Evolutionary conservation across 2,113 vertebrate genomes (phyloP).

Genomic region (Oryzias woworae): DNA sequence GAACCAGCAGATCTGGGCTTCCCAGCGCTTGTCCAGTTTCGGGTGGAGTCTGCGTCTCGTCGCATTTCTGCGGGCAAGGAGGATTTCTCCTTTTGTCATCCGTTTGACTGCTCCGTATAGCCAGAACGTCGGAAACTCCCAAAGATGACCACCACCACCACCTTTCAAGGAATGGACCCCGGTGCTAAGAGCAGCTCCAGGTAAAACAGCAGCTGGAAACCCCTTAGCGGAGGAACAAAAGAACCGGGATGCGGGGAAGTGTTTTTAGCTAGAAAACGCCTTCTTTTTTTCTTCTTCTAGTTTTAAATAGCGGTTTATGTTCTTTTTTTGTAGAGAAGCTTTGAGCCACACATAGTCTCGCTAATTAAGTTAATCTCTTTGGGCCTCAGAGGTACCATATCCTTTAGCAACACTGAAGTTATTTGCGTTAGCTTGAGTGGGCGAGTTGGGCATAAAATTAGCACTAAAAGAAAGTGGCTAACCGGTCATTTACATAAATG

Average conservation of each 20-base stretch:
- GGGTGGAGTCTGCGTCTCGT: conserved; percentile 76
- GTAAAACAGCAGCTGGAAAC: conserved; percentile 72
- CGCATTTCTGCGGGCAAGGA: conserved; percentile 52
- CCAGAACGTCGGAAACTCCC: conserved; percentile 24
- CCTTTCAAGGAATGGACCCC: conserved; percentile 91
- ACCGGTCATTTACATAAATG: not conserved
- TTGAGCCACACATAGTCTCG: conserved; percentile 56
- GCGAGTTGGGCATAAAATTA: not conserved
- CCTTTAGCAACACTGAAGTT: conserved; percentile 28
- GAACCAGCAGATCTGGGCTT: conserved; percentile 51
- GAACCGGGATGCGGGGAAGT: conserved; percentile 67
- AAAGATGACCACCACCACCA: conserved; percentile 95
- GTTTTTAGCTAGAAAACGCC: conserved; percentile 43
- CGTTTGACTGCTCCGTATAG: conserved; percentile 18
- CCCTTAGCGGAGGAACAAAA: conserved; percentile 74
- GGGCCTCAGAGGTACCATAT: conserved; percentile 28
- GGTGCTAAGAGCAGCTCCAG: conserved; percentile 92
- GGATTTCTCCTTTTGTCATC: conserved; percentile 35
- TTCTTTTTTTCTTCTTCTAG: conserved; percentile 22
- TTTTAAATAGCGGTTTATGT: conserved; percentile 8
- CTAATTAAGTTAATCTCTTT: conserved; percentile 69
- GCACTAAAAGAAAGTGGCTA: not conserved
- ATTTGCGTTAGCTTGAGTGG: conserved; percentile 25
- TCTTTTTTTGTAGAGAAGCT: conserved; percentile 8
- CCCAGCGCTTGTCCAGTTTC: conserved; percentile 59